Evolutionary conservation across 2,113 vertebrate genomes (phyloP).

Genomic region (Sterna hirundo): DNA sequence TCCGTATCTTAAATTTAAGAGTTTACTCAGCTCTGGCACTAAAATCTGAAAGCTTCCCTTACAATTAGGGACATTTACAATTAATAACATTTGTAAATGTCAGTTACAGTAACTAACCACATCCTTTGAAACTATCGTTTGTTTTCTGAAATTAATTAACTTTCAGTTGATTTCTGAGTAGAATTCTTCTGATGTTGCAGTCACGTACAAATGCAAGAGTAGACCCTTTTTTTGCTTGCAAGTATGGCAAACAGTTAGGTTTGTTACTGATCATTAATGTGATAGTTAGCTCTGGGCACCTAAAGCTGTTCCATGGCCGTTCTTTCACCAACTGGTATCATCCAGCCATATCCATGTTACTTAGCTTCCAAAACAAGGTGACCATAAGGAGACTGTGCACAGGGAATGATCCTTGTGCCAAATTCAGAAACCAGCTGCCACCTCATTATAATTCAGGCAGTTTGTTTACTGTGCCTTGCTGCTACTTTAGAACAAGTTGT

Average conservation of each 20-base stretch:
- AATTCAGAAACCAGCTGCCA: neutral
- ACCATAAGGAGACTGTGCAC: neutral
- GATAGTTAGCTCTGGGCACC: neutral
- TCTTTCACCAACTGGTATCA: neutral
- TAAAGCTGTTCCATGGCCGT: neutral
- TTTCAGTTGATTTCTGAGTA: neutral
- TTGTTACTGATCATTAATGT: neutral
- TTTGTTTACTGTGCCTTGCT: neutral
- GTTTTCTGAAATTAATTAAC: neutral
- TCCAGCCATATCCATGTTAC: neutral
- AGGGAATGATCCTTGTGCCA: neutral
- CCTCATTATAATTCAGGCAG: accelerated
- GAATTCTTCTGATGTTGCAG: neutral
- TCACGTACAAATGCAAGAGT: accelerated
- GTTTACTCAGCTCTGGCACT: neutral
- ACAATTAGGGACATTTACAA: neutral
- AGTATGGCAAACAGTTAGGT: neutral
- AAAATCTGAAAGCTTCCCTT: neutral
- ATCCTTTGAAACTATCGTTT: accelerated
- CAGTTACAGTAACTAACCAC: neutral
- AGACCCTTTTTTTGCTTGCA: neutral
- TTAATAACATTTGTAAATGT: neutral
- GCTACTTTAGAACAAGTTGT: neutral
- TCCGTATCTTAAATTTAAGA: neutral
- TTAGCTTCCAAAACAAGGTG: neutral